A percentile compares a stretch with the other conserved stretches of the same genome.
phyloP scores from a whole-genome alignment of 2,113 vertebrate genomes.

The Cyanoliseus patagonus region DNA sequence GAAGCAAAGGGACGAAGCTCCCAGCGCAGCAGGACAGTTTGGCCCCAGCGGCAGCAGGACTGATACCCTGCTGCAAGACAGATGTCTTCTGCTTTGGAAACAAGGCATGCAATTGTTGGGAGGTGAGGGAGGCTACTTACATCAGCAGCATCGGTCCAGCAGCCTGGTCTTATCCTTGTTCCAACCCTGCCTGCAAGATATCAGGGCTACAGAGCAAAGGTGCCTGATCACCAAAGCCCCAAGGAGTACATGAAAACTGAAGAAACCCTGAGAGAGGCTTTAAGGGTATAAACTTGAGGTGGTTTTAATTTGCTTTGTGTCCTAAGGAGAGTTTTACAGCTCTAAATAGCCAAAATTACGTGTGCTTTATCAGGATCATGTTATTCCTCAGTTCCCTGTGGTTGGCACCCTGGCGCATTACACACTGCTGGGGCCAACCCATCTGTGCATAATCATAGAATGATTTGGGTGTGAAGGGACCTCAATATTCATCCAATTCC shows the following conservation, averaged over 20 bases:
- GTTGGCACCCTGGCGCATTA: too few species aligned
- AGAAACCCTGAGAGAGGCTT: not conserved
- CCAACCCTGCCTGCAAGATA: rapidly evolving
- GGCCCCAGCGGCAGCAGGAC: not conserved
- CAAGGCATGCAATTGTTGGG: too few species aligned
- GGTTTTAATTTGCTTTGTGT: not conserved
- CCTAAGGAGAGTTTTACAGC: not conserved
- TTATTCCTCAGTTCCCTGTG: not conserved
- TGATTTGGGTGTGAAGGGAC: not conserved
- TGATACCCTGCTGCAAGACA: not conserved
- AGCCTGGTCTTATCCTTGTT: not conserved
- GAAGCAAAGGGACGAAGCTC: not conserved
- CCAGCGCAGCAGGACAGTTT: not conserved
- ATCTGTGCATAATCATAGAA: not conserved
- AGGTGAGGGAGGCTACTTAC: not conserved
- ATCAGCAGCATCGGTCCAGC: not conserved
- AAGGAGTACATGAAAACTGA: not conserved
- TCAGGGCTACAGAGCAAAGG: not conserved
- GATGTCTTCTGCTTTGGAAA: not conserved
- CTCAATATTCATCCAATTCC: not conserved
- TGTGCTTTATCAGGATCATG: rapidly evolving
- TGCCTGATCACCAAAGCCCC: too few species aligned
- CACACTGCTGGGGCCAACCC: not conserved
- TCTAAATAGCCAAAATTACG: not conserved
- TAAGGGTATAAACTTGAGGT: not conserved